Evolutionary conservation across 2,888 invertebrate genomes (phyloP).

Genomic region (Nymphalis c-album): DNA sequence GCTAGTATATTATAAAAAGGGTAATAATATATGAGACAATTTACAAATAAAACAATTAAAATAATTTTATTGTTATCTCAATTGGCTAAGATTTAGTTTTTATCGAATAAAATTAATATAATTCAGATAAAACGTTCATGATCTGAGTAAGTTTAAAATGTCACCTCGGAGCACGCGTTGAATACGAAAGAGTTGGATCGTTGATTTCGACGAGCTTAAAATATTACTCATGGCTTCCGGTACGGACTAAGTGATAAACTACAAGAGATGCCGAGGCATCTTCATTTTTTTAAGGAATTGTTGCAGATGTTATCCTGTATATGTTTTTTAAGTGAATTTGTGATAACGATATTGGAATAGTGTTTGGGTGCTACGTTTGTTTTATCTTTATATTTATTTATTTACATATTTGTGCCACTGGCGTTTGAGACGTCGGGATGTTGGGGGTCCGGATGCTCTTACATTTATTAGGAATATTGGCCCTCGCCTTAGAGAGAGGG

Average conservation of each 20-base stretch:
- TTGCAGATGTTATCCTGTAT: too few relatives aligned
- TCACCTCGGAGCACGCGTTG: conserved; percentile 36
- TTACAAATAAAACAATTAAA: background rate
- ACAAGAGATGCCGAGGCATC: background rate
- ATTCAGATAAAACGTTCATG: conserved; percentile 8
- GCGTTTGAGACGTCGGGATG: too few relatives aligned
- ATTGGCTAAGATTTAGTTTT: conserved; percentile 3
- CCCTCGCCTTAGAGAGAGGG: too few relatives aligned
- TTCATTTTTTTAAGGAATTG: background rate
- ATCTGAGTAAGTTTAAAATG: conserved; percentile 26
- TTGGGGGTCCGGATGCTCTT: too few relatives aligned
- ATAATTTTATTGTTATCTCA: background rate
- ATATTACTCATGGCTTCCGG: conserved; percentile 55
- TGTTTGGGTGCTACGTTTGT: too few relatives aligned
- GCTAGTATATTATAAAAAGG: too few relatives aligned
- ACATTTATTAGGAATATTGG: too few relatives aligned
- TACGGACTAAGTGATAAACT: conserved; percentile 36
- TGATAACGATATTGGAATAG: too few relatives aligned
- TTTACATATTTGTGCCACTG: too few relatives aligned
- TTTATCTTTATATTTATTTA: too few relatives aligned
- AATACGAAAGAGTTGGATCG: conserved; percentile 46
- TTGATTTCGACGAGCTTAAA: conserved; percentile 67
- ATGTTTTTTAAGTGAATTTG: too few relatives aligned
- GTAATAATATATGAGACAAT: too few relatives aligned
- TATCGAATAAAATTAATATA: conserved; percentile 8